Percentiles rank a stretch among this genome's conserved stretches.
These are phyloP conservation scores for Arvicanthis niloticus DNA, from an alignment of 2,113 vertebrate species.

Conservation along the genomic window DNA sequence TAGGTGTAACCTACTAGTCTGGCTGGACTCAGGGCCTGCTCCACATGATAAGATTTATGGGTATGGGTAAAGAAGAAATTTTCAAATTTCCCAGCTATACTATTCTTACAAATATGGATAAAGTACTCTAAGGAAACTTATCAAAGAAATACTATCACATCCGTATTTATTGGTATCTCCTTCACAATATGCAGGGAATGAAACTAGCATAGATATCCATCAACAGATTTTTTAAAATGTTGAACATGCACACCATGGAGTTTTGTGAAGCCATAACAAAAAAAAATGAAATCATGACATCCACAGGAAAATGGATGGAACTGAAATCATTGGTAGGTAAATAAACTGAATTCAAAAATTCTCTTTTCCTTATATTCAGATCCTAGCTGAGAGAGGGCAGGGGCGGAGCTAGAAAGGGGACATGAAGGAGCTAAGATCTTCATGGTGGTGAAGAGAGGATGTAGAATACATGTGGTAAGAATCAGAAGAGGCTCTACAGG, in stretches of 20 bases:
- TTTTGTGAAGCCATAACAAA: background rate
- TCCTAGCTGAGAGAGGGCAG: background rate
- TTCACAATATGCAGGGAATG: background rate
- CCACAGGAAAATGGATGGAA: background rate
- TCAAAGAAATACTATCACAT: too few species aligned
- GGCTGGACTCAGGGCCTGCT: background rate
- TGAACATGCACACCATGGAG: too few species aligned
- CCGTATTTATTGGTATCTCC: background rate
- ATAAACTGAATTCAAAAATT: background rate
- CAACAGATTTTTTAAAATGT: background rate
- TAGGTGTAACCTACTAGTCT: too few species aligned
- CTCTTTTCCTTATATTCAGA: background rate
- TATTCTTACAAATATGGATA: background rate
- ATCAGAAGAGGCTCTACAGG: background rate
- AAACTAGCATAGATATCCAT: background rate
- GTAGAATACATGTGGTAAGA: background rate
- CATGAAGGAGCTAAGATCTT: background rate
- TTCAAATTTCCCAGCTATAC: background rate
- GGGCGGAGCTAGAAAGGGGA: too few species aligned
- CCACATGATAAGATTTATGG: background rate
- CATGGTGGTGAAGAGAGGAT: too few species aligned
- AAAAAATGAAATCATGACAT: background rate
- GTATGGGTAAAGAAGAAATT: background rate
- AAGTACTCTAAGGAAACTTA: background rate
- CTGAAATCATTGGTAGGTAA: background rate